These are phyloP conservation scores for Cottus gobio DNA, from an alignment of 2,113 vertebrate genomes.

Conservation along the genomic window DNA sequence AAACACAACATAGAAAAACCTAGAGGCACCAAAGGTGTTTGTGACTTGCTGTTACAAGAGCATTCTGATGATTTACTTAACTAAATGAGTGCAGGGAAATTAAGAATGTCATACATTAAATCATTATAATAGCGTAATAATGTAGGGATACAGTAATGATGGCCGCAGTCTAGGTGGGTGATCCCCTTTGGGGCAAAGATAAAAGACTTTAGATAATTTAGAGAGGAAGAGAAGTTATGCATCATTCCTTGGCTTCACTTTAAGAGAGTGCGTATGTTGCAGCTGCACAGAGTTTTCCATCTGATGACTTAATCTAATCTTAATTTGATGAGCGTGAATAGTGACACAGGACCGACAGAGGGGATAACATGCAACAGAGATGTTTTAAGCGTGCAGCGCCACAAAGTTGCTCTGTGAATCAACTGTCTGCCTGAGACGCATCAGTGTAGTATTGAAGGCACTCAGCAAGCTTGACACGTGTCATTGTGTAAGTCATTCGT, in stretches of 20 bases:
- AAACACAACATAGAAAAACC: not conserved
- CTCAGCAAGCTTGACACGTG: conserved; percentile 11
- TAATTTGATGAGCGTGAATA: conserved; percentile 21
- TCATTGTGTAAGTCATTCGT: conserved; percentile 33
- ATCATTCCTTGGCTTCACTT: no score
- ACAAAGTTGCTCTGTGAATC: not conserved
- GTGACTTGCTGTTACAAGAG: no score
- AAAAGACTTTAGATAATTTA: no score
- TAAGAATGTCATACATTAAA: not conserved
- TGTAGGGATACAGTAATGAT: no score
- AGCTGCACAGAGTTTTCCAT: conserved; percentile 7
- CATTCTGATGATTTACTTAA: not conserved
- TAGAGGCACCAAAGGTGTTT: not conserved
- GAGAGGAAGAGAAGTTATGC: no score
- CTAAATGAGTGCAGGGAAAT: not conserved
- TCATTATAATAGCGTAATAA: no score
- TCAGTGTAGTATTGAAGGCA: conserved; percentile 19
- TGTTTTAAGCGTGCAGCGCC: not conserved
- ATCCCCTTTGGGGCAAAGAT: no score
- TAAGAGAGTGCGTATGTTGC: not conserved
- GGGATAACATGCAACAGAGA: conserved; percentile 10
- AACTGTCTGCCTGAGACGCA: not conserved
- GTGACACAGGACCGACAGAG: conserved; percentile 14
- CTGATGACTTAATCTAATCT: conserved; percentile 22
- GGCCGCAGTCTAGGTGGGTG: no score